These are phyloP conservation scores for Horisme vitalbata DNA, from an alignment of 2,888 invertebrate species.

Conservation along the genomic window DNA sequence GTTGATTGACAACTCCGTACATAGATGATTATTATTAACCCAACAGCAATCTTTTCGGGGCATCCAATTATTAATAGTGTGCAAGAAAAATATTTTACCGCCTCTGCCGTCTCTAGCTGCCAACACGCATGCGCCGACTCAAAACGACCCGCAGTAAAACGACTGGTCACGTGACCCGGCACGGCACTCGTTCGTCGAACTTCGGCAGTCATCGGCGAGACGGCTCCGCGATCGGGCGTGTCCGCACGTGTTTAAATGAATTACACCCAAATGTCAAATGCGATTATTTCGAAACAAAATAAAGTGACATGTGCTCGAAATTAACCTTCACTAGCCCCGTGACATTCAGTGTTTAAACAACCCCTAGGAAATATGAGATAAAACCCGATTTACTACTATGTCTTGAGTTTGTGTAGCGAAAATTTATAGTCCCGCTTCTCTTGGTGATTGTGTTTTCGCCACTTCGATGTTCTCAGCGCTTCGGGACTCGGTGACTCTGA, in stretches of 20 bases:
- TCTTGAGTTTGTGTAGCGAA: slow-evolving; percentile 60
- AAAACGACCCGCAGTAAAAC: slow-evolving; percentile 83
- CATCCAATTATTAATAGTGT: slow-evolving; percentile 24
- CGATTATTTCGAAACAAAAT: slow-evolving; percentile 68
- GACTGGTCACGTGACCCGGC: slow-evolving; percentile 82
- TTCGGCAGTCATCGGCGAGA: slow-evolving; percentile 76
- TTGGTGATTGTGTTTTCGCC: slow-evolving; percentile 73
- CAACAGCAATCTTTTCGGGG: slow-evolving; percentile 14
- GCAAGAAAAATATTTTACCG: slow-evolving; percentile 64
- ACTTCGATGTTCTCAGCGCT: slow-evolving; percentile 59
- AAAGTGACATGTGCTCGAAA: slow-evolving; percentile 64
- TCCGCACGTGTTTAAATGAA: slow-evolving; percentile 48
- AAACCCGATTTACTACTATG: slow-evolving; percentile 48
- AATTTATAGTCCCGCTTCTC: slow-evolving; percentile 60
- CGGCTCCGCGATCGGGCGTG: slow-evolving; percentile 55
- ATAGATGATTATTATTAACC: slow-evolving; percentile 11
- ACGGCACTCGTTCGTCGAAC: slow-evolving; percentile 80
- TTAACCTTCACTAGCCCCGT: slow-evolving; percentile 56
- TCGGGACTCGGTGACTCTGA: slow-evolving; percentile 40
- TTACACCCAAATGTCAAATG: slow-evolving; percentile 72
- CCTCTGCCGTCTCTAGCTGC: slow-evolving; percentile 48
- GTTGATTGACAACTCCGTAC: too few relatives aligned
- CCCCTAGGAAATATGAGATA: slow-evolving; percentile 42
- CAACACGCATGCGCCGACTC: slow-evolving; percentile 72
- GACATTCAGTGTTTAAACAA: slow-evolving; percentile 47